Percentiles rank a stretch among this genome's conserved stretches.
Evolutionary conservation across 2,797 vertebrate species (phyloP).

Genomic region (Muscicapa striata): DNA sequence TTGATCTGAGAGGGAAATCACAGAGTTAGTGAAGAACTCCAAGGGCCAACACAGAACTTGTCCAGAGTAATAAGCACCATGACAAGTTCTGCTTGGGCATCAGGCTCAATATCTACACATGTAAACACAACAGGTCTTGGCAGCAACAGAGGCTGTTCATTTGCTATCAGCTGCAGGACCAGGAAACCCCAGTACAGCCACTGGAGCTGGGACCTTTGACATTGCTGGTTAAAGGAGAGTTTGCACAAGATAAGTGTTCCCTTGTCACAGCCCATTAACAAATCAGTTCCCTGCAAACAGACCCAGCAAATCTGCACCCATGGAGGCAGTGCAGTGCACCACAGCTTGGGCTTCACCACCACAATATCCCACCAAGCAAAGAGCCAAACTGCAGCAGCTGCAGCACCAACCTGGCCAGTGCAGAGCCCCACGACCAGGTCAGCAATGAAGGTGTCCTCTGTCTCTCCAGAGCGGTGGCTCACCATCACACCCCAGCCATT

Average conservation of each 20-base stretch:
- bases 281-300: background rate
- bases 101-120: background rate
- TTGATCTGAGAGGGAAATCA: conserved; percentile 85
- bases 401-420: conserved; percentile 90
- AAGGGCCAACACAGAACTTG: background rate
- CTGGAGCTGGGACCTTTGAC: background rate
- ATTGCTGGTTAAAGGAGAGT: background rate
- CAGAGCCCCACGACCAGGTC: conserved; percentile 98
- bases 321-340: background rate
- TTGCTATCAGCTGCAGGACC: background rate
- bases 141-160: background rate
- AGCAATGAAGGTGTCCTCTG: conserved; percentile 98
- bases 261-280: background rate
- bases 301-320: background rate
- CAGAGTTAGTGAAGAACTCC: background rate
- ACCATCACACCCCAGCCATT: conserved; percentile 99
- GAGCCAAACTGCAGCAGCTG: background rate
- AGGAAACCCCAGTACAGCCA: background rate
- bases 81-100: background rate
- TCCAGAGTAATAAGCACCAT: background rate
- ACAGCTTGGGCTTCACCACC: background rate
- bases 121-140: background rate
- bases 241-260: background rate
- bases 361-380: background rate
- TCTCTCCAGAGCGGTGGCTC: conserved; percentile 97